Conservation (phyloP, 2,113 vertebrate genomes). For the Psophia crepitans region DNA sequence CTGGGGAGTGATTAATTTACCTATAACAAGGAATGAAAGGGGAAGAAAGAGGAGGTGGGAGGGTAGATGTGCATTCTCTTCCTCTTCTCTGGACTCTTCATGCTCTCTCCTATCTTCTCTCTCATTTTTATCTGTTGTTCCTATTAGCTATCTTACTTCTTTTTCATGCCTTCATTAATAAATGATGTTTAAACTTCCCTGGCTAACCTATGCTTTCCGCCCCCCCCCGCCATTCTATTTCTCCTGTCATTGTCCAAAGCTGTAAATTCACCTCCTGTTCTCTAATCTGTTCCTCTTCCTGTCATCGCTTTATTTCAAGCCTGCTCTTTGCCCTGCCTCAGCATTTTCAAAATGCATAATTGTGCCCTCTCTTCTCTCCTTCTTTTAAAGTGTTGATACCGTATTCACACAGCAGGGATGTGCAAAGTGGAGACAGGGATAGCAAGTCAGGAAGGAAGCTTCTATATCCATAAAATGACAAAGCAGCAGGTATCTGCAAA, state of each 20-base stretch:
- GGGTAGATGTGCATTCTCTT: neutral
- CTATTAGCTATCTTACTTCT: neutral
- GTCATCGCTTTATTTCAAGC: slow-evolving; percentile 1
- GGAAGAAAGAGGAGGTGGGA: neutral
- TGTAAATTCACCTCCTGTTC: slow-evolving; percentile 15
- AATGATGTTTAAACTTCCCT: neutral
- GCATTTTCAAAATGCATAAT: neutral
- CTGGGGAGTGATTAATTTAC: neutral
- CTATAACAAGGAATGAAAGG: neutral
- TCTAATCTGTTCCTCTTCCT: neutral
- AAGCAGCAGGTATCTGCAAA: neutral
- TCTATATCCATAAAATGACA: neutral
- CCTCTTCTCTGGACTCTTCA: neutral
- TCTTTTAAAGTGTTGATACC: slow-evolving; percentile 7
- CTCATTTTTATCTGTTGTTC: neutral
- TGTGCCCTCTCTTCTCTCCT: neutral
- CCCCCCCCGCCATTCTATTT: neutral
- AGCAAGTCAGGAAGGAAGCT: neutral
- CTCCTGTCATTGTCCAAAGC: neutral
- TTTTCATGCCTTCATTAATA: neutral
- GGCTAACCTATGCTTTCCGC: neutral
- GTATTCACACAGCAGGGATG: neutral
- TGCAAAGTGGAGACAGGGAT: neutral
- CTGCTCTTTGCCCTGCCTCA: neutral
- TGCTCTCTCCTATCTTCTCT: neutral